phyloP scores from a whole-genome alignment of 2,113 vertebrate genomes.

The Felis catus region DNA sequence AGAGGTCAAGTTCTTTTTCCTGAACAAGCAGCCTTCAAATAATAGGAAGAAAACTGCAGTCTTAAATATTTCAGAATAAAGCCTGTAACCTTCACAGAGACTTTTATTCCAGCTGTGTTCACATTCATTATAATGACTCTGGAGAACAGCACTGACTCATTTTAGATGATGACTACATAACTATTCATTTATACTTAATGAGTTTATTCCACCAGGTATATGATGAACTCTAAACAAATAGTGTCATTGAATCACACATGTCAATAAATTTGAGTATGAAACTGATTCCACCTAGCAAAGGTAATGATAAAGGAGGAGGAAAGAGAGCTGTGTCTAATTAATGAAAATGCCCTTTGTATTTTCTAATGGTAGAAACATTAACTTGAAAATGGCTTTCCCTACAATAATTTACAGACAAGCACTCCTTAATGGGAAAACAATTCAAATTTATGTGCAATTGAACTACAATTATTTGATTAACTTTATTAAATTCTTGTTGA shows the following conservation, averaged over 20 bases:
- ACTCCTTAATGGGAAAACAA: conserved; percentile 88
- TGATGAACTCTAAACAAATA: conserved; percentile 85
- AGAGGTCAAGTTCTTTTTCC: background rate
- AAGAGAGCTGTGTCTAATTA: conserved; percentile 85
- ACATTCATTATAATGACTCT: conserved; percentile 83
- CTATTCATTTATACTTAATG: conserved; percentile 87
- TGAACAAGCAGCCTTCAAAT: conserved; percentile 17
- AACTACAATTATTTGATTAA: conserved; percentile 88
- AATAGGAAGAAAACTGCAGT: conserved; percentile 63
- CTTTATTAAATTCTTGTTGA: conserved; percentile 90
- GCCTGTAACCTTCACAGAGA: conserved; percentile 79
- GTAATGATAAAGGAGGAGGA: conserved; percentile 82
- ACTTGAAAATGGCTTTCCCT: conserved; percentile 86
- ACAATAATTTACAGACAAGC: conserved; percentile 88
- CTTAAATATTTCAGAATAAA: conserved; percentile 73
- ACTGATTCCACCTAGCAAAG: conserved; percentile 80
- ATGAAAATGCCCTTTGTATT: conserved; percentile 88
- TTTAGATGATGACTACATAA: conserved; percentile 85
- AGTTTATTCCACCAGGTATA: conserved; percentile 86
- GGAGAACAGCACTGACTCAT: conserved; percentile 82
- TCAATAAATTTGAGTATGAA: conserved; percentile 84
- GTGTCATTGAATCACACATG: conserved; percentile 78
- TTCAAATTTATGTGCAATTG: conserved; percentile 88
- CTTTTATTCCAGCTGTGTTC: conserved; percentile 82
- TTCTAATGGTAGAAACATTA: conserved; percentile 88